Percentiles rank a stretch among this genome's conserved stretches.
Conservation (phyloP, 1,140 invertebrate genomes). For the Halyomorpha halys region DNA sequence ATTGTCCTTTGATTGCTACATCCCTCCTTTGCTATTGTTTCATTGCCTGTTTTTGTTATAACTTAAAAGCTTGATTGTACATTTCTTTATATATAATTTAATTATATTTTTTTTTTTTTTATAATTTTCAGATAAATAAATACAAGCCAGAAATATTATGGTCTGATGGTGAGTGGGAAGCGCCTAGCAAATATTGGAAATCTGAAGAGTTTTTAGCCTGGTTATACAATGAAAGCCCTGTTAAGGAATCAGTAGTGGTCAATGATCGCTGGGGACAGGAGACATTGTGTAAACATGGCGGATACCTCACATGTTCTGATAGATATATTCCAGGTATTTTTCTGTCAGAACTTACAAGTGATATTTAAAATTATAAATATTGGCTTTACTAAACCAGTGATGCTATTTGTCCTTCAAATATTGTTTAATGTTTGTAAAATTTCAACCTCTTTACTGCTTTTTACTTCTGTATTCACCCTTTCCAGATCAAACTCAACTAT, state of each 20-base stretch:
- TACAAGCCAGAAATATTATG: constrained; percentile 86
- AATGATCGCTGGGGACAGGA: constrained; percentile 64
- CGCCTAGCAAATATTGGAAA: constrained; percentile 67
- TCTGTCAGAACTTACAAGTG: no score
- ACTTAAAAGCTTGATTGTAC: background rate
- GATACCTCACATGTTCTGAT: constrained; percentile 73
- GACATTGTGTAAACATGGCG: constrained; percentile 76
- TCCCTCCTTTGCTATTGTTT: no score
- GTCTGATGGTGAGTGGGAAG: constrained; percentile 89
- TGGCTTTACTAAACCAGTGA: background rate
- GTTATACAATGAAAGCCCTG: constrained; percentile 91
- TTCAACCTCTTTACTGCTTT: no score
- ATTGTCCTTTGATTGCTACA: no score
- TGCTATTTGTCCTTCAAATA: background rate
- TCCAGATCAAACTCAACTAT: no score
- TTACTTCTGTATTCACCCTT: no score
- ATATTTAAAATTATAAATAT: background rate
- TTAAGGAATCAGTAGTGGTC: constrained; percentile 74
- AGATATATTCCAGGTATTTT: constrained; percentile 71
- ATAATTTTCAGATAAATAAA: constrained; percentile 40
- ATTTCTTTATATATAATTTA: background rate
- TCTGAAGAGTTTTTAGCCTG: constrained; percentile 75
- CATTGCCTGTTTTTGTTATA: background rate
- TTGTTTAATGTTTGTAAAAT: no score
- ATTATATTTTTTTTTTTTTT: background rate